These are phyloP conservation scores for Meloidogyne exigua DNA, from an alignment of 1,140 invertebrate genomes.

Conservation along the genomic window DNA sequence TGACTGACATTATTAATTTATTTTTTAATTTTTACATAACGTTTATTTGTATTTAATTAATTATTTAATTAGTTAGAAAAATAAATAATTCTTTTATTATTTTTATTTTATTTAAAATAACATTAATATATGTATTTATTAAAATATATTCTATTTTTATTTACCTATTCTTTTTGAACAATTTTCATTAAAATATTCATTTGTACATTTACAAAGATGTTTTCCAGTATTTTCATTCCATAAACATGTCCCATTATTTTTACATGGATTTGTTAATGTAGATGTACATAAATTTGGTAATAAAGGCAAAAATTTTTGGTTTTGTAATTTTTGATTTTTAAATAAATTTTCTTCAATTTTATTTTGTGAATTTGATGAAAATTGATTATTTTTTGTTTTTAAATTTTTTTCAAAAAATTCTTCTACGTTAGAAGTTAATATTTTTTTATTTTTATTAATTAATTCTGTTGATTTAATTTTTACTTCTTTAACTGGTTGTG, in stretches of 20 bases:
- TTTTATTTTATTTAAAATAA: no score
- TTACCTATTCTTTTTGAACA: not conserved
- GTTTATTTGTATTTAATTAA: no score
- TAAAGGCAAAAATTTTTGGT: no score
- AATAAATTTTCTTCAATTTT: not conserved
- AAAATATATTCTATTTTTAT: no score
- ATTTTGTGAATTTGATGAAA: conserved; percentile 2
- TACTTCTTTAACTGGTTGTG: not conserved
- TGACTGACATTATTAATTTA: no score
- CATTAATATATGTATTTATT: no score
- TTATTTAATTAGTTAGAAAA: no score
- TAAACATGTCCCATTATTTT: not conserved
- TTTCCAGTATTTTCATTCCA: not conserved
- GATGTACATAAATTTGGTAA: not conserved
- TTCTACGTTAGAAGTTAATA: not conserved
- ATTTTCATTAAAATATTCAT: not conserved
- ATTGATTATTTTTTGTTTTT: not conserved
- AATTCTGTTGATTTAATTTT: not conserved
- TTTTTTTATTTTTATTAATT: not conserved
- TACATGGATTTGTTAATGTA: not conserved
- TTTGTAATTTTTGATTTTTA: not conserved
- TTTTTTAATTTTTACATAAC: no score
- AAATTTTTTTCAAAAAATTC: not conserved
- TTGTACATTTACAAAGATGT: not conserved
- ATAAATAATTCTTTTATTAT: no score